Evolutionary conservation across 2,113 vertebrate species (phyloP), one percentile per base, ranked within the genome.

Genomic region (Myiozetetes cayanensis): DNA sequence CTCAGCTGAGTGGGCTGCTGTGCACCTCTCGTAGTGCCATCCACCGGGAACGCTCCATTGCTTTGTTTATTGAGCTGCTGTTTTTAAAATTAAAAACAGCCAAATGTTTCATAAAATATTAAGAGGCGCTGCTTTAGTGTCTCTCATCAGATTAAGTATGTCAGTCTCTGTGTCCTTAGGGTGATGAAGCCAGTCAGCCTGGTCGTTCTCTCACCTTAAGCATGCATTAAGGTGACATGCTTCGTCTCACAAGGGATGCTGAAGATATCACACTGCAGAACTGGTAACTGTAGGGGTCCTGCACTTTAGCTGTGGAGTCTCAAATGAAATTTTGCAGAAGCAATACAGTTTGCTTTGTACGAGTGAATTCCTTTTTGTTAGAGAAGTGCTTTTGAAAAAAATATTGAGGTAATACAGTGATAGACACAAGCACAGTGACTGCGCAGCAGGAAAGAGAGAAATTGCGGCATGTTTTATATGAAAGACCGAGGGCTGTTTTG

Each of bases 271-370:
- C 28, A 3, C 76, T 89, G 92, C 87, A 92, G 85, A 89, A 79
- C 82, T 47, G 73, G 90, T 63, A 93, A 80, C 96, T 0, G 5
- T 90, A 66, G 97, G 97, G 96, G 96, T 96, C 92, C 87, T 74
- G 70, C 72, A 33, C 93, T 97, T 95, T 25, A 85, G 87, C 86
- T 87, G 43, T 85, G 70, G 81, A 65, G 84, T 85, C 86, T 88
- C 81, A 95, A 94, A 96, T 97, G 92, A 95, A 92, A 94, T 95
- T 92, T 92, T 80, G 87, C 81, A 95, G 94, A 86, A 94, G 86
- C 75, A 73, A 70, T 82, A 84, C 49, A 50, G 78, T 93, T 96
- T 89, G 63, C 91, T 86, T 93, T 72, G 70, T 95, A 50, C 0
- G 2, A 96, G 66, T 90, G 89, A 95, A 95, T 93, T 82, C 89